Evolutionary conservation across 2,888 invertebrate genomes (phyloP).

Genomic region (Clitarchus hookeri): DNA sequence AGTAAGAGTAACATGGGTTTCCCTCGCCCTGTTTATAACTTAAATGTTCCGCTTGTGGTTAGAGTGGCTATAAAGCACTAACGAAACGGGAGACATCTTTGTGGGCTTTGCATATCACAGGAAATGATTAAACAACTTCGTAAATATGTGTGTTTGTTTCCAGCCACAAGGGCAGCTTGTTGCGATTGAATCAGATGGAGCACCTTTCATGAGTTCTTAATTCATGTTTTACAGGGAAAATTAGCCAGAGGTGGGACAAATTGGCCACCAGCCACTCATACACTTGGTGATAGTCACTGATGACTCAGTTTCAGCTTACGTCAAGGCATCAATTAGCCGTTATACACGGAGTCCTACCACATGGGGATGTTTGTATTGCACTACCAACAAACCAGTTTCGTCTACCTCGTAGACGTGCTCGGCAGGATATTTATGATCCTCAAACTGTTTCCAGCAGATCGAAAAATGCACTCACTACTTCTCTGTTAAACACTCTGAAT

Average conservation of each 20-base stretch:
- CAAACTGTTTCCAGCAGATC: not conserved
- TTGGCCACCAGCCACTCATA: conserved; percentile 23
- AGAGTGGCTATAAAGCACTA: conserved; percentile 43
- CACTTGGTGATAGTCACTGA: not conserved
- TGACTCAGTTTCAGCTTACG: conserved; percentile 43
- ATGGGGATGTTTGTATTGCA: conserved; percentile 39
- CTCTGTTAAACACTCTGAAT: conserved; percentile 38
- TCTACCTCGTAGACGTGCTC: conserved; percentile 47
- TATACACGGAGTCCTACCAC: conserved; percentile 48
- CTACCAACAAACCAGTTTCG: conserved; percentile 50
- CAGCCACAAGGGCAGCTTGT: conserved; percentile 41
- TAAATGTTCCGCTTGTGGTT: conserved; percentile 46
- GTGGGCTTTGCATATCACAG: conserved; percentile 39
- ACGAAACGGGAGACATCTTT: conserved; percentile 38
- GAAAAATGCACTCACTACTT: conserved; percentile 34
- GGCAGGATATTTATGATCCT: conserved; percentile 22
- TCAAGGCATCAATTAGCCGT: conserved; percentile 48
- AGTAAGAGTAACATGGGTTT: conserved; percentile 42
- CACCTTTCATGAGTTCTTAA: conserved; percentile 41
- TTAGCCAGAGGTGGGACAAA: conserved; percentile 17
- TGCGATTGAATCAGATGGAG: conserved; percentile 44
- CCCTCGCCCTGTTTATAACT: conserved; percentile 42
- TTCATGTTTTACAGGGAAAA: conserved; percentile 45
- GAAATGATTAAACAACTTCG: conserved; percentile 47
- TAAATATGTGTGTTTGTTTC: conserved; percentile 32